Percentiles rank a stretch among this genome's conserved stretches.
Evolutionary conservation across 2,113 vertebrate genomes (phyloP).

Genomic region (Gambusia affinis): DNA sequence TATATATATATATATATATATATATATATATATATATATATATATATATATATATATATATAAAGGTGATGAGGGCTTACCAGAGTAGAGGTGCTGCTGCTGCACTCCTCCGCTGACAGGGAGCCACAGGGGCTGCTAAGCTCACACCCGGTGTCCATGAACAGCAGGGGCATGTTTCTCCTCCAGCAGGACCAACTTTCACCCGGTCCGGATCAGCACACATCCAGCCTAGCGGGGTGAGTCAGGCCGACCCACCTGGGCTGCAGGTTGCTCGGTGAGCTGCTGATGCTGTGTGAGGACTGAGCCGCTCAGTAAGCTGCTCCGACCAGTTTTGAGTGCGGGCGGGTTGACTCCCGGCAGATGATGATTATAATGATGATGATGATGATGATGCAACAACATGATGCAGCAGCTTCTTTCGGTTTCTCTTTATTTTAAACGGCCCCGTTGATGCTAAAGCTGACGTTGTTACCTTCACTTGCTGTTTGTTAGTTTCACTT

Average conservation of each 20-base stretch:
- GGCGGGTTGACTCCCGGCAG: slow-evolving; percentile 2
- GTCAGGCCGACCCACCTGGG: not conserved
- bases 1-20: too few species aligned
- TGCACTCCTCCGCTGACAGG: slow-evolving; percentile 55
- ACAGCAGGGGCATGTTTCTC: slow-evolving; percentile 61
- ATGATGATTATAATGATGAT: slow-evolving; percentile 43
- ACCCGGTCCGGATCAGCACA: not conserved
- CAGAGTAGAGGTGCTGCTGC: slow-evolving; percentile 52
- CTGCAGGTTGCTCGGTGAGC: slow-evolving; percentile 22
- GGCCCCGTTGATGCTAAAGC: slow-evolving; percentile 11
- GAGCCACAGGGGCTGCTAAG: slow-evolving; percentile 38
- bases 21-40: too few species aligned
- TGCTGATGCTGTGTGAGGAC: not conserved
- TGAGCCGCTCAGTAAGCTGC: fast-evolving
- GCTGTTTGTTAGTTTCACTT: not conserved
- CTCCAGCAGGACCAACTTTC: too few species aligned
- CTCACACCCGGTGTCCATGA: slow-evolving; percentile 66
- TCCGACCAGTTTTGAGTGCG: not conserved
- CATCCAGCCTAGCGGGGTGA: not conserved
- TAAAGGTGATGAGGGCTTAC: slow-evolving; percentile 47
- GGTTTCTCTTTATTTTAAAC: slow-evolving; percentile 82
- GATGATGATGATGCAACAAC: slow-evolving; percentile 31
- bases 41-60: too few species aligned
- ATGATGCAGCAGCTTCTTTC: slow-evolving; percentile 57
- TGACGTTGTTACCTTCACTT: slow-evolving; percentile 1